Base-by-base conservation (phyloP, 2,113 vertebrate genomes). In the Microcebus tavaratra region DNA sequence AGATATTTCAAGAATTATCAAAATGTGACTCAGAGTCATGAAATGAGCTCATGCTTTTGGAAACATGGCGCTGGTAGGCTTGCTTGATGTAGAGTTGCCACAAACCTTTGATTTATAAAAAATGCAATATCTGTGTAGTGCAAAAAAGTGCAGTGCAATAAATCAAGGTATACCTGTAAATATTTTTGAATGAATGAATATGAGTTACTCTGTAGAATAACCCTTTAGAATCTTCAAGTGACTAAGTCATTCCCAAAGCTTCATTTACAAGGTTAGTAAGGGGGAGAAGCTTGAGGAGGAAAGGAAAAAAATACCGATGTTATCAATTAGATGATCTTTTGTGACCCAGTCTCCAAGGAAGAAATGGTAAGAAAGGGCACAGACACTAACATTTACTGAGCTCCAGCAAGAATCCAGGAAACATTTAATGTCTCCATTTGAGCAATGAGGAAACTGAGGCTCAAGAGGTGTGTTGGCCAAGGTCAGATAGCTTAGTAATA, bases 151-250 rank as follows among this genome's bases (percentile, higher is more conserved):
- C 63, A 31, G 63, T 14, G 5, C 68, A 39, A 27, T 27, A 75
- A 45, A 75, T 45, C 6, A 8, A 45, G 39, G 42, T 45, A 75
- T 29, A 25, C 72, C 42, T 75, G 39, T 45, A 45, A 88, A 94
- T 91, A 86, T 72, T 97, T 97, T 36, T 79, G 36, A 83, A 39
- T 57, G 23, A 82, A 84, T 94, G 42, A 86, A 29, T 90, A 50
- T 82, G 39, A 96, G 25, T 93, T 88, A 90, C 29, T 96, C 53
- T 81, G n/a, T 65, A 83, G 12, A 96, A 34, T 79, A 94, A 82
- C 29, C 53, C 57, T 86, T 92, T 88, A 75, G 80, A 79, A 92
- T 93, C 61, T 87, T 82, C 42, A 80, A 72, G 36, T 10, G 11
- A 88, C 31, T 70, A 76, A 92, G 67, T 85, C 53, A 83, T 86